Evolutionary conservation across 1,140 invertebrate species (phyloP).

Genomic region (Steinernema feltiae): DNA sequence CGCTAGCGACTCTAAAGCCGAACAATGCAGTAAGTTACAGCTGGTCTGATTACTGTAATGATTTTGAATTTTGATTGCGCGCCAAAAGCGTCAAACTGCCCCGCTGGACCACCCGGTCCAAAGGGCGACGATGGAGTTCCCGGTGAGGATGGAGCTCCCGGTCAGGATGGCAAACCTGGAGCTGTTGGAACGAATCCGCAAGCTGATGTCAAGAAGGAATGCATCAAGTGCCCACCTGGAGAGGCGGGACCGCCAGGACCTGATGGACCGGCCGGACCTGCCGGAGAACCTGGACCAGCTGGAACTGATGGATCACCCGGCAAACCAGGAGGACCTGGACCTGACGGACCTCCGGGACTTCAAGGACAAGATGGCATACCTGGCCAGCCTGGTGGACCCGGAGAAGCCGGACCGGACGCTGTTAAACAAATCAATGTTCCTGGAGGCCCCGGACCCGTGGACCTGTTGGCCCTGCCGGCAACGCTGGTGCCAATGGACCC

Average conservation of each 20-base stretch:
- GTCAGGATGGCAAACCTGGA: slow-evolving; percentile 19
- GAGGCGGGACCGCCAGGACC: slow-evolving; percentile 30
- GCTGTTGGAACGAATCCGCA: slow-evolving; percentile 1
- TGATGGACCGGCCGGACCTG: slow-evolving; percentile 22
- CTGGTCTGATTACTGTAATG: neutral
- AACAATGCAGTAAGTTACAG: slow-evolving; percentile 22
- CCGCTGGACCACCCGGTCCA: slow-evolving; percentile 52
- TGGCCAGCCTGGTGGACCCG: slow-evolving; percentile 30
- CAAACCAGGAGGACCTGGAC: slow-evolving; percentile 46
- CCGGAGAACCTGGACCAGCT: slow-evolving; percentile 18
- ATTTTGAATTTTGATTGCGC: slow-evolving; percentile 14
- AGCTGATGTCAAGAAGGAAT: slow-evolving; percentile 1
- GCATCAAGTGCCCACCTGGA: slow-evolving; percentile 33
- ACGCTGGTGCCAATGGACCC: slow-evolving; percentile 37
- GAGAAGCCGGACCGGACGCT: slow-evolving; percentile 23
- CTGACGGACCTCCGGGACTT: slow-evolving; percentile 47
- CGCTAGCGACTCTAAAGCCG: neutral
- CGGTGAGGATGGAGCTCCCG: slow-evolving; percentile 23
- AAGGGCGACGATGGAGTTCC: slow-evolving; percentile 44
- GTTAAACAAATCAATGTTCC: neutral
- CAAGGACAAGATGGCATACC: slow-evolving; percentile 49
- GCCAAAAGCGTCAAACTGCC: slow-evolving; percentile 9
- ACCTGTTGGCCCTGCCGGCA: slow-evolving; percentile 17
- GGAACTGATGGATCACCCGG: slow-evolving; percentile 39
- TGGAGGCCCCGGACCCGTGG: slow-evolving; percentile 22